Evolutionary conservation across 2,797 vertebrate genomes (phyloP).

Genomic region (Sorex maritimensis): DNA sequence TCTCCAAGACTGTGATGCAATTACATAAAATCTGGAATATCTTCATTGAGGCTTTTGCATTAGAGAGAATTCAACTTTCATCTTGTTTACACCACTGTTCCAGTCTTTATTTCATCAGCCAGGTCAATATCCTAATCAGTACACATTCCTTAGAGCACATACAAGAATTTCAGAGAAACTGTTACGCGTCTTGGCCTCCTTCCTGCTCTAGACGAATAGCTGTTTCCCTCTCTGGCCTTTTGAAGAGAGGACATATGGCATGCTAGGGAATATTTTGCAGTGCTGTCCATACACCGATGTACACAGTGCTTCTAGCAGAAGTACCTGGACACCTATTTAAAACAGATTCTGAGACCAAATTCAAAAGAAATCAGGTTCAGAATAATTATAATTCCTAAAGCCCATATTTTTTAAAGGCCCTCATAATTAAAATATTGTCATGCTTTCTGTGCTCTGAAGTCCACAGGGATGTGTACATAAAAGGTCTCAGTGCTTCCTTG

Average conservation of each 20-base stretch:
- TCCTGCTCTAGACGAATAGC: background rate
- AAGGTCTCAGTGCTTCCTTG: background rate
- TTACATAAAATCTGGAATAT: background rate
- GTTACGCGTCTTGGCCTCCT: background rate
- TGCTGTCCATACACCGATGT: background rate
- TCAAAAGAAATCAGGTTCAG: background rate
- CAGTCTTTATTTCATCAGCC: background rate
- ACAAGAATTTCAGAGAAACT: background rate
- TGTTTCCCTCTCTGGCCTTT: background rate
- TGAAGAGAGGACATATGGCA: background rate
- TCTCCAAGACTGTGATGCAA: background rate
- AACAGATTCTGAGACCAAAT: background rate
- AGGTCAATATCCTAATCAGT: background rate
- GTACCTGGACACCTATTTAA: background rate
- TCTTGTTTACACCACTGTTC: background rate
- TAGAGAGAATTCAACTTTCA: background rate
- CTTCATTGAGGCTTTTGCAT: background rate
- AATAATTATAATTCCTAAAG: constrained; percentile 24
- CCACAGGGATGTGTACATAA: background rate
- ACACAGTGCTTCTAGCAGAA: background rate
- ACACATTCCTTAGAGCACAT: background rate
- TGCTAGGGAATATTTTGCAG: background rate
- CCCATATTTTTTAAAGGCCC: background rate
- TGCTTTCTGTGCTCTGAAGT: background rate
- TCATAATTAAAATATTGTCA: background rate